Percentiles rank a stretch among this genome's conserved stretches.
Conservation (phyloP, 2,113 vertebrate genomes). For the Hipposideros armiger region DNA sequence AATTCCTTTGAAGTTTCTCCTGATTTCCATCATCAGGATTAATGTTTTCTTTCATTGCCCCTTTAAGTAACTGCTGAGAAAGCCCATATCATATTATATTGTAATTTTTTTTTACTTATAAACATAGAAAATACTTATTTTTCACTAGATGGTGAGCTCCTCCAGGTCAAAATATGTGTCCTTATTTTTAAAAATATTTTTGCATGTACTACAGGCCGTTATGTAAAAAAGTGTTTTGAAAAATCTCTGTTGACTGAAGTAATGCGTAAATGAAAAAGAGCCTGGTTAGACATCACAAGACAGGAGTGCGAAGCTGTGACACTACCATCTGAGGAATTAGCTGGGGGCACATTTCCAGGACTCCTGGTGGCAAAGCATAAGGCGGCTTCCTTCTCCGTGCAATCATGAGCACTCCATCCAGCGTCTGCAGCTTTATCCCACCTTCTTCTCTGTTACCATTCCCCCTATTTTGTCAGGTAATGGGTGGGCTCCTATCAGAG, state of each 20-base stretch:
- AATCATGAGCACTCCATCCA: background rate
- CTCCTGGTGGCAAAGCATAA: slow-evolving; percentile 59
- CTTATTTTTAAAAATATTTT: background rate
- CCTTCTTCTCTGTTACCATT: background rate
- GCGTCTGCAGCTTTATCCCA: background rate
- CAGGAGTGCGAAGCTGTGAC: background rate
- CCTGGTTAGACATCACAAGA: slow-evolving; percentile 33
- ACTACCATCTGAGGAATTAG: background rate
- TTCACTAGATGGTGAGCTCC: background rate
- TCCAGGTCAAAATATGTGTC: background rate
- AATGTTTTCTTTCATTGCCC: background rate
- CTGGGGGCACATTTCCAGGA: background rate
- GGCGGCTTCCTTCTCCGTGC: background rate
- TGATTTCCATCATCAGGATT: slow-evolving; percentile 18
- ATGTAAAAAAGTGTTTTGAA: background rate
- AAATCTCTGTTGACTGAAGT: background rate
- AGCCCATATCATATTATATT: background rate
- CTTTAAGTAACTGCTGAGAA: slow-evolving; percentile 20
- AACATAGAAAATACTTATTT: background rate
- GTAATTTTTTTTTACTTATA: background rate
- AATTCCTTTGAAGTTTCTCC: background rate
- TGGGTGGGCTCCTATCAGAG: background rate
- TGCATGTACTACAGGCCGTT: background rate
- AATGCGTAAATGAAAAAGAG: background rate
- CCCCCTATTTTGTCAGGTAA: slow-evolving; percentile 38